Base-by-base conservation (phyloP, 1,140 invertebrate genomes). In the Proctacanthus coquilletti region DNA sequence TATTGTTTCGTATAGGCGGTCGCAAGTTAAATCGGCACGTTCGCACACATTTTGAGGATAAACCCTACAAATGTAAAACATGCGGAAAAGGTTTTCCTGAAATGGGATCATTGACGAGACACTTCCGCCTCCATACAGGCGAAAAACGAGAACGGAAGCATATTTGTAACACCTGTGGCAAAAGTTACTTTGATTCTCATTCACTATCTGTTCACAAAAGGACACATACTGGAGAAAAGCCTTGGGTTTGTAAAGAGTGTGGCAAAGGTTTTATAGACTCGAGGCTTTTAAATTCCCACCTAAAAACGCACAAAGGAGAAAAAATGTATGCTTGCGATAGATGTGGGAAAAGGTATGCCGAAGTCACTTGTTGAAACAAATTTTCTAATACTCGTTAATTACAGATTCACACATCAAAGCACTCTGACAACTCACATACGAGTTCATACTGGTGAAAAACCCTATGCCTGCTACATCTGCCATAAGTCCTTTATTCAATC, bases 151-250 rank as follows among this genome's bases (percentile, higher is more conserved):
- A 62, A 37, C 42, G 47, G 20, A 54, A 52, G 15, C 52, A 58
- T 31, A 36, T 48, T 10, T 63, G 61, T 40, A 42, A 42, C 11
- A 32, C 48, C 21, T 63, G 61, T 35, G 47, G 45, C 18, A 59
- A 60, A 43, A 45, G 42, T 21, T 63, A 53, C 36, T 46, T 31
- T 66, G 73, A 15, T 75, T 71, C 19, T 45, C 59, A 34, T 51
- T 75, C 29, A 60, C 69, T 42, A 71, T 42, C 50, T 44, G 60
- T 75, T 13, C 77, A 80, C 51, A 70, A 73, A 36, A 61, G 75
- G 39, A 71, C 68, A 39, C 77, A 81, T 48, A 77, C 74, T 5
- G 76, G 75, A 3, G 74, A 79, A 49, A 67, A 72, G 47, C 75
- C 75, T 0, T 75, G 74, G 42, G 66, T 71, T 46, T 79, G 59